Conservation (phyloP, 2,888 invertebrate species). For the Drosophila anceps region DNA sequence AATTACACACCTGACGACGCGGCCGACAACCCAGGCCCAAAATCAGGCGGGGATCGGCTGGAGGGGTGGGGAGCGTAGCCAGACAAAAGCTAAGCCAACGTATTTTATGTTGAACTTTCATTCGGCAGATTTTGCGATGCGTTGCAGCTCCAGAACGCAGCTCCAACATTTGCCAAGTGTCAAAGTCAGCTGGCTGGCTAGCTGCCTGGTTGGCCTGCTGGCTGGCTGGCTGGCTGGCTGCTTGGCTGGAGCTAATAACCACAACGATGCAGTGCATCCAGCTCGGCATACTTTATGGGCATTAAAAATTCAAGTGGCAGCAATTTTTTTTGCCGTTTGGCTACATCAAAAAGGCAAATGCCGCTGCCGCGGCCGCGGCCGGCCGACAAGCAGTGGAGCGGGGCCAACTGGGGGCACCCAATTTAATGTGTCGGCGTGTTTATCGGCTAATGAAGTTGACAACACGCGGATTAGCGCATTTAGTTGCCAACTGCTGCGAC, state of each 20-base stretch:
- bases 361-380: constrained; percentile 64
- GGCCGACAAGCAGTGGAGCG: background rate
- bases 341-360: constrained; percentile 81
- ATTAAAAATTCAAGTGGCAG: constrained; percentile 85
- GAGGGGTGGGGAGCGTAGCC: background rate
- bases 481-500: constrained; percentile 73
- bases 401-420: constrained; percentile 59
- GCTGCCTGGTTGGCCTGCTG: constrained; percentile 11
- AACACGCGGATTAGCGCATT: constrained; percentile 86
- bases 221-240: constrained; percentile 20
- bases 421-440: constrained; percentile 85
- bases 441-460: constrained; percentile 86
- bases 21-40: constrained; percentile 10
- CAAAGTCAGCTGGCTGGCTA: constrained; percentile 69
- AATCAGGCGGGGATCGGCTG: background rate
- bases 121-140: constrained; percentile 49
- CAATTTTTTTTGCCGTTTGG: constrained; percentile 82
- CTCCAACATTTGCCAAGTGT: constrained; percentile 67
- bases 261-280: constrained; percentile 63
- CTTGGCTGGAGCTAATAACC: constrained; percentile 48
- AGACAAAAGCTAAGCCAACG: constrained; percentile 79
- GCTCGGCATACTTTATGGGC: constrained; percentile 83
- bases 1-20: constrained; percentile 84
- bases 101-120: constrained; percentile 79
- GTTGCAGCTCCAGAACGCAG: constrained; percentile 24